phyloP scores from a whole-genome alignment of 2,888 invertebrate genomes.

The Encarsia formosa region DNA sequence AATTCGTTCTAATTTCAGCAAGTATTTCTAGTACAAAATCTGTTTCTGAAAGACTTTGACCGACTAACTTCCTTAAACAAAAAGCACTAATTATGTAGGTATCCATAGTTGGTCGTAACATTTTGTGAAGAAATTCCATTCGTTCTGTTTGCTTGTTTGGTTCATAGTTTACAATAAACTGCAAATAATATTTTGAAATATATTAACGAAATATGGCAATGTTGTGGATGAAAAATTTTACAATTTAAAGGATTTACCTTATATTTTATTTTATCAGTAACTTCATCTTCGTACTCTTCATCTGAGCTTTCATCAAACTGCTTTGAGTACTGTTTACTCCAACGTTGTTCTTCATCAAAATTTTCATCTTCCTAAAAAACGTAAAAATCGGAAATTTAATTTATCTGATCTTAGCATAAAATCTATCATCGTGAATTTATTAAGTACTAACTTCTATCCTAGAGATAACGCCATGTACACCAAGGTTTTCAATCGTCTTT shows the following conservation, averaged over 20 bases:
- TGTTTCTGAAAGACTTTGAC: conserved; percentile 60
- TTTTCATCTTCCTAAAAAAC: too few species aligned
- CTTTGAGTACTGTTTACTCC: conserved; percentile 56
- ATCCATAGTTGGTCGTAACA: conserved; percentile 70
- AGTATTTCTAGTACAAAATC: conserved; percentile 66
- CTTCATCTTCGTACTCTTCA: conserved; percentile 40
- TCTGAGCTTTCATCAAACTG: conserved; percentile 54
- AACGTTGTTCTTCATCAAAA: conserved; percentile 57
- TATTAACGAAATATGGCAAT: too few species aligned
- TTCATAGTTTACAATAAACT: too few species aligned
- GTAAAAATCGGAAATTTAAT: too few species aligned
- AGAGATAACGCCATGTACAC: conserved; percentile 53
- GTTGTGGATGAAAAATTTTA: conserved; percentile 2
- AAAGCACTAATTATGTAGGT: conserved; percentile 68
- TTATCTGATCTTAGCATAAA: too few species aligned
- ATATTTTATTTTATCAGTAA: conserved; percentile 35
- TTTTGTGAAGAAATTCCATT: conserved; percentile 57
- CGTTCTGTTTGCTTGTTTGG: conserved; percentile 41
- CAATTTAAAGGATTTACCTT: conserved; percentile 35
- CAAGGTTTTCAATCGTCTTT: conserved; percentile 62
- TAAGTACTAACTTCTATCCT: conserved; percentile 50
- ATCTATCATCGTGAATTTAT: too few species aligned
- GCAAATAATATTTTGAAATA: too few species aligned
- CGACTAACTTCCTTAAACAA: conserved; percentile 57
- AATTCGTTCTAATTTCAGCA: conserved; percentile 61